These are phyloP conservation scores for Platycnemis pennipes DNA, from an alignment of 2,888 invertebrate genomes.

Conservation along the genomic window DNA sequence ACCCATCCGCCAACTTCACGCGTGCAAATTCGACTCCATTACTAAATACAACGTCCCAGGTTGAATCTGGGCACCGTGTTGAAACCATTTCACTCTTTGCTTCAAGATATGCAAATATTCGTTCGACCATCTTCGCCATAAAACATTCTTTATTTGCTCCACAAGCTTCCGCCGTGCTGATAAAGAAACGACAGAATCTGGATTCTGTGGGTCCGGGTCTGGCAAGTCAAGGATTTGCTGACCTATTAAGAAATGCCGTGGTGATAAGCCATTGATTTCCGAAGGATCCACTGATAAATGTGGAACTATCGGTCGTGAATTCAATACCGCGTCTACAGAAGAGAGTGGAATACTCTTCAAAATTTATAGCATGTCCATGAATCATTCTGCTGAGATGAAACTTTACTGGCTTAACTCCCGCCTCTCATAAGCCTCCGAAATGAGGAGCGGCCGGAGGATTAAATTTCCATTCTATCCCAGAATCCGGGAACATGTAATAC, in stretches of 20 bases:
- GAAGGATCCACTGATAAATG: neutral
- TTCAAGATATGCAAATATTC: too few relatives aligned
- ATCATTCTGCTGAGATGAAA: neutral
- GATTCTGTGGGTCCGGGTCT: neutral
- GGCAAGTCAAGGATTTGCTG: conserved; percentile 10
- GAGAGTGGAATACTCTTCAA: neutral
- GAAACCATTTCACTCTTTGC: too few relatives aligned
- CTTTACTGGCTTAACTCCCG: neutral
- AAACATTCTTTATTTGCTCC: too few relatives aligned
- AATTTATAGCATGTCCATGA: conserved; percentile 7
- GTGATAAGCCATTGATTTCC: neutral
- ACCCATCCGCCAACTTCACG: neutral
- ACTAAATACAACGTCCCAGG: too few relatives aligned
- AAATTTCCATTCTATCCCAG: conserved; percentile 14
- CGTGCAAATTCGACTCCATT: too few relatives aligned
- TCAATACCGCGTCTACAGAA: neutral
- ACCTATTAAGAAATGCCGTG: neutral
- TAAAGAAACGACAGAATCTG: neutral
- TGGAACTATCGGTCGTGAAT: neutral
- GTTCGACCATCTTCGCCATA: neutral
- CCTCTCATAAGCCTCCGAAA: conserved; percentile 19
- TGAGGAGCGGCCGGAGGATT: neutral
- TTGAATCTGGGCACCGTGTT: too few relatives aligned
- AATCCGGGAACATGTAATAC: neutral
- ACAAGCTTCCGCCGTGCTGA: too few relatives aligned